phyloP scores from a whole-genome alignment of 1,140 invertebrate species.

The Drosophila mauritiana region DNA sequence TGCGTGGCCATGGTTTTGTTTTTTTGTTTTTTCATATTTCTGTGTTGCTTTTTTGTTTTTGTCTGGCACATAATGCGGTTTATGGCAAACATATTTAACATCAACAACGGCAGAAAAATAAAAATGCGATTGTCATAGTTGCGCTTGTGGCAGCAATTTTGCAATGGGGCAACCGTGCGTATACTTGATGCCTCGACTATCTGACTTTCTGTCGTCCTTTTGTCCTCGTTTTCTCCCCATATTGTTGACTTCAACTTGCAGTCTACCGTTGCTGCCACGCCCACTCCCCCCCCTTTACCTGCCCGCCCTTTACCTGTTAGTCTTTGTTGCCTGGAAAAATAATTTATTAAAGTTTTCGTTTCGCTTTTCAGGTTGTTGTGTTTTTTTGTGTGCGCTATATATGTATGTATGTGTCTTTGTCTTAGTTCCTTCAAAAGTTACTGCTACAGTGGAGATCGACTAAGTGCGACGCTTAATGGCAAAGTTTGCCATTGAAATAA shows the following conservation, averaged over 20 bases:
- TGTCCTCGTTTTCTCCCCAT: background rate
- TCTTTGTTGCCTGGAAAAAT: slow-evolving; percentile 41
- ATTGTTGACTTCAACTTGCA: slow-evolving; percentile 29
- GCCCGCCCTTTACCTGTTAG: slow-evolving; percentile 25
- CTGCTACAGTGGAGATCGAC: slow-evolving; percentile 12
- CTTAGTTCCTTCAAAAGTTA: slow-evolving; percentile 32
- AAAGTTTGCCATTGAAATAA: slow-evolving; percentile 17
- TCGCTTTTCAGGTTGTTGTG: slow-evolving; percentile 1
- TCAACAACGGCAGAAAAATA: slow-evolving; percentile 7
- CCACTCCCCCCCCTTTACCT: too few species aligned
- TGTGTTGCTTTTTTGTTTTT: background rate
- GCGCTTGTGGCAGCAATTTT: slow-evolving; percentile 21
- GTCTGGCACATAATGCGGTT: slow-evolving; percentile 41
- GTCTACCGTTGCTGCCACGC: slow-evolving; percentile 23
- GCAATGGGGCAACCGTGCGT: slow-evolving; percentile 37
- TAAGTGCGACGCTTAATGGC: slow-evolving; percentile 12
- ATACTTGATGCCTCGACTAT: slow-evolving; percentile 47
- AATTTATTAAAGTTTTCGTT: slow-evolving; percentile 55
- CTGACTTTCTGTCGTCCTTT: slow-evolving; percentile 6
- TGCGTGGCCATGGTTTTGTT: slow-evolving; percentile 4
- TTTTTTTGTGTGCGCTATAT: background rate
- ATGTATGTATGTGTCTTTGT: slow-evolving; percentile 6
- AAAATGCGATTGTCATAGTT: slow-evolving; percentile 47
- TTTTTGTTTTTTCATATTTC: background rate
- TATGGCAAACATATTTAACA: slow-evolving; percentile 33